Percentiles rank a stretch among this genome's conserved stretches.
These are phyloP conservation scores for Ormyrus labotus DNA, from an alignment of 2,888 invertebrate genomes.

Conservation along the genomic window DNA sequence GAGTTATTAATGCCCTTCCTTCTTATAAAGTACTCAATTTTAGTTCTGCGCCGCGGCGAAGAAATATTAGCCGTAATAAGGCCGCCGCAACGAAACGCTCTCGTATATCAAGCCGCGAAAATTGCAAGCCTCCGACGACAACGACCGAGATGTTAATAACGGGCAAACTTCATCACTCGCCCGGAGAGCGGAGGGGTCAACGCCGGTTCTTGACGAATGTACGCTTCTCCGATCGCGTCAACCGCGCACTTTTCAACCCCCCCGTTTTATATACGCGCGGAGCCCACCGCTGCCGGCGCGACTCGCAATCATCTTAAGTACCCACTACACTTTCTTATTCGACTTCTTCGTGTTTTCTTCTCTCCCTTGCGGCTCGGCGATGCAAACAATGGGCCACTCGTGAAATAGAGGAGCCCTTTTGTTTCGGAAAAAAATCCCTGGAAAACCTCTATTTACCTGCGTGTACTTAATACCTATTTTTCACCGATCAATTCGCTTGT, in stretches of 20 bases:
- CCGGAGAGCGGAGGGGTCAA: conserved; percentile 37
- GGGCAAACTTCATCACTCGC: conserved; percentile 61
- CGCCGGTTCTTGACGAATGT: conserved; percentile 11
- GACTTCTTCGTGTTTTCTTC: no score
- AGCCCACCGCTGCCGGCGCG: no score
- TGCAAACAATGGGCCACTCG: no score
- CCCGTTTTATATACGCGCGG: neutral
- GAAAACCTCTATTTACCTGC: no score
- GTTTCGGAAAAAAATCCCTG: no score
- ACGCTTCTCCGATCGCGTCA: neutral
- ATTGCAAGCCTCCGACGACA: conserved; percentile 59
- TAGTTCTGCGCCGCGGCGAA: conserved; percentile 63
- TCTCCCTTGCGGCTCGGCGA: no score
- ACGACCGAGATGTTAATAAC: conserved; percentile 65
- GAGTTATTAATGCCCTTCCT: conserved; percentile 68
- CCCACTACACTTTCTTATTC: neutral
- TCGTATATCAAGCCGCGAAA: conserved; percentile 63
- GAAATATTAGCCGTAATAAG: conserved; percentile 67
- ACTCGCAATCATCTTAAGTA: neutral
- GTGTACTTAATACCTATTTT: no score
- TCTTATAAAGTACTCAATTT: conserved; percentile 70
- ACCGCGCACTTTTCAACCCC: conserved; percentile 9
- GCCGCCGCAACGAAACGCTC: conserved; percentile 57
- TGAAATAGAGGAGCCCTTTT: no score
- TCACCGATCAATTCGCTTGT: no score